Base-by-base conservation (phyloP, 2,888 invertebrate genomes). In the Muscina levida region DNA sequence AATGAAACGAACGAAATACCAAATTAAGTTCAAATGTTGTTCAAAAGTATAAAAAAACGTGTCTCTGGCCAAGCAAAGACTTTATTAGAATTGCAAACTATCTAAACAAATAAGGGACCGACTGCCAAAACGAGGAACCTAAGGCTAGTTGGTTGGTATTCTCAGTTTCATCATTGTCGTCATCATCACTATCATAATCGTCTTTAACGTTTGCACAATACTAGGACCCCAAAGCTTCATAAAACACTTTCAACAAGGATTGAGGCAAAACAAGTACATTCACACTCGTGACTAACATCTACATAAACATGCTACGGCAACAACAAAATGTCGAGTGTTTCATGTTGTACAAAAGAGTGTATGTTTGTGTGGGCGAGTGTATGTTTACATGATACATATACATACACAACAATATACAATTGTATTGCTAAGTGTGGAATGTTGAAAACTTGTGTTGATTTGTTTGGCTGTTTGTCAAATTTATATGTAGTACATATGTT, bases 1-100 rank as follows among this genome's bases (percentile, higher is more conserved):
- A 15, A 37, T 56, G 31, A 37, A 11, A 5, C 6, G 46, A 67
- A 56, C 57, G 59, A 51, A 17, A 37, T 71, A 68, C 67, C n/a
- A 77, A 77, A 81, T 81, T 81, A 77, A 53, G 77, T 81, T 74
- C 77, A 81, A 81, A 81, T 77, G 73, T 81, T 74, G 71, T 81
- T 72, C 71, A 77, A n/a, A n/a, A n/a, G n/a, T n/a, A n/a, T n/a
- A 31, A 31, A 74, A 77, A 81, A 81, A 81, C 77, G 81, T 80
- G 73, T 81, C 67, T 81, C 71, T 76, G 74, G 42, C 72, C 51
- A 42, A 66, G 10, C 37, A 22, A 57, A 19, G 39, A 48, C 51
- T 53, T 11, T 51, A 68, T 68, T 68, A 37, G 67, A 68, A 13
- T 44, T 59, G 57, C 46, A 71, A 71, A 71, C 17, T 46, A 53